Evolutionary conservation across 2,888 invertebrate genomes (phyloP).

Genomic region (Metalampra italica): DNA sequence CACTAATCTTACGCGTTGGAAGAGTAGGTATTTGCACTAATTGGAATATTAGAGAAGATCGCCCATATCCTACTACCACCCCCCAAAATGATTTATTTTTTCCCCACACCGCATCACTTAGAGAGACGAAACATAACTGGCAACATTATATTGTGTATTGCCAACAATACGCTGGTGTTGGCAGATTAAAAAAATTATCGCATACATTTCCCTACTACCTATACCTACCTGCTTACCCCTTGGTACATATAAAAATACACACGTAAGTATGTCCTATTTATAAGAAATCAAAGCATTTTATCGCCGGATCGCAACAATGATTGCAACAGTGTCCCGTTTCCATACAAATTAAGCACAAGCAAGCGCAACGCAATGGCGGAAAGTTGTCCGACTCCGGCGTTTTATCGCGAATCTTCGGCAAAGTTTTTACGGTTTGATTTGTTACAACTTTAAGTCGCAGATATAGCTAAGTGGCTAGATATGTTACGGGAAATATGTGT

Average conservation of each 20-base stretch:
- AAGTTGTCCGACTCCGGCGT: conserved; percentile 58
- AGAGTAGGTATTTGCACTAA: no score
- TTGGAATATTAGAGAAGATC: no score
- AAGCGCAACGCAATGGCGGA: conserved; percentile 45
- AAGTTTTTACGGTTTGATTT: conserved; percentile 74
- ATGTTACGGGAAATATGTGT: conserved; percentile 10
- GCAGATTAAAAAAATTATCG: no score
- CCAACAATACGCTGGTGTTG: no score
- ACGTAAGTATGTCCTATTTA: background rate
- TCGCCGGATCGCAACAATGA: conserved; percentile 16
- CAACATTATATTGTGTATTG: no score
- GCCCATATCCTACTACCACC: no score
- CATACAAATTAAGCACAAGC: conserved; percentile 65
- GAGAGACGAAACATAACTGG: no score
- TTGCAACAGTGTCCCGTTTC: conserved; percentile 11
- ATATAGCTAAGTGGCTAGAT: conserved; percentile 29
- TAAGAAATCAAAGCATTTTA: background rate
- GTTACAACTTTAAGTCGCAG: conserved; percentile 43
- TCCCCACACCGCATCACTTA: no score
- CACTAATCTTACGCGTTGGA: no score
- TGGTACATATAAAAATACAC: background rate
- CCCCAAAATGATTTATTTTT: no score
- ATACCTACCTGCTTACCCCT: no score
- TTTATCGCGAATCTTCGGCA: conserved; percentile 66
- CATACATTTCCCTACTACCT: no score